Evolutionary conservation across 2,113 vertebrate species (phyloP), one percentile per base, ranked within the genome.

Genomic region (Nanorana parkeri): DNA sequence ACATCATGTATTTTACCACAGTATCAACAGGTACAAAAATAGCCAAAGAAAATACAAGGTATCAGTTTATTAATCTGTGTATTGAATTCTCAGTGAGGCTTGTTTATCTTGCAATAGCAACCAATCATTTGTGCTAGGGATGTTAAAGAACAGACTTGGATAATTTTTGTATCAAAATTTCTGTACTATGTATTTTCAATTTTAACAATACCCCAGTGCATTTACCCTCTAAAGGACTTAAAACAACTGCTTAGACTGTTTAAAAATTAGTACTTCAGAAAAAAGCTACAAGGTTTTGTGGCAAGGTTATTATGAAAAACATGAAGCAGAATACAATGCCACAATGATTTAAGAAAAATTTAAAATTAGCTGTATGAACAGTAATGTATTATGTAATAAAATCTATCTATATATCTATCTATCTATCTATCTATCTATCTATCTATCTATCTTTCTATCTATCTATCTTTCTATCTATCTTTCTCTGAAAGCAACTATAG

Each of bases 21-120:
- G 21, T 32, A 54, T n/a, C 19, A 60, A 63, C 24, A 16, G 2
- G 54, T 36, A 54, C 1, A 36, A 17, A 29, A 28, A 65, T 29
- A 65, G 17, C 24, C 6, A 5, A 74, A 73, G 55, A 17, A 68
- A 77, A 26, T 20, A 19, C 52, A 79, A 79, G 65, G 11, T 23
- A 79, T n/a, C 52, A 41, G 63, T 66, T 81, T 81, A 74, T 81
- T 81, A 81, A 74, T 81, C 69, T 81, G 69, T 75, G 80, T 32
- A 58, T 74, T 67, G 69, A 81, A 75, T 75, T 81, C 80, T 65
- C 80, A 81, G 60, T 41, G 69, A 56, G n/a, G 24, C 68, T 20
- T 56, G 79, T 74, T 77, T 66, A 21, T 74, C 51, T 36, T 81
- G 60, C 5, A 74, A 60, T n/a, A 58, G 17, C 28, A 47, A 55